Evolutionary conservation across 1,140 invertebrate species (phyloP).

Genomic region (Lepidurus arcticus): DNA sequence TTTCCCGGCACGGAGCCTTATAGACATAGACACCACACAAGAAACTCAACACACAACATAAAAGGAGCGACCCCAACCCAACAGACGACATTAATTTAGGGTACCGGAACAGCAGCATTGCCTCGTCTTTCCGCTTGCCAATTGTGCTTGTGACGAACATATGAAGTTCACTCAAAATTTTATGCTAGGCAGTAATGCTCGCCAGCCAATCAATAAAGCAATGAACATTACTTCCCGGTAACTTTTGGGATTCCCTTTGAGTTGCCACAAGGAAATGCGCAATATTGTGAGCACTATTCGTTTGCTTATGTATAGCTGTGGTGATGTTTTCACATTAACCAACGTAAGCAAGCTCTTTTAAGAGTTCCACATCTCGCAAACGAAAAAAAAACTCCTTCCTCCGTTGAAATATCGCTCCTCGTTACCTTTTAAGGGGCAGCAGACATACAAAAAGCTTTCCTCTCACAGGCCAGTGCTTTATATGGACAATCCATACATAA

Average conservation of each 20-base stretch:
- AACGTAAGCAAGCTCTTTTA: not conserved
- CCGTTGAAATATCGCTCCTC: not conserved
- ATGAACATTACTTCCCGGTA: slow-evolving; percentile 7
- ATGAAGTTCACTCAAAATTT: not conserved
- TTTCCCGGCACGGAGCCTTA: not conserved
- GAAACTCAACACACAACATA: not conserved
- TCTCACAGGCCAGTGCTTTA: too few relatives aligned
- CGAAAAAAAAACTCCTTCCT: not conserved
- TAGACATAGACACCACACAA: not conserved
- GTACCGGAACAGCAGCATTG: not conserved
- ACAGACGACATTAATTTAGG: not conserved
- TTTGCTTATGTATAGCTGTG: not conserved
- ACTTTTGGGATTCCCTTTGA: not conserved
- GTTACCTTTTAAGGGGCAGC: not conserved
- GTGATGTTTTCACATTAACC: not conserved
- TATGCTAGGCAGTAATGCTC: not conserved
- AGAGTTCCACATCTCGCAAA: not conserved
- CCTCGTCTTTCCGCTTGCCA: slow-evolving; percentile 1
- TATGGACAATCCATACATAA: too few relatives aligned
- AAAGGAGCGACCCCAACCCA: not conserved
- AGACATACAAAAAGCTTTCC: too few relatives aligned
- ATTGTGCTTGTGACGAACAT: slow-evolving; percentile 2
- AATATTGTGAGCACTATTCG: not conserved
- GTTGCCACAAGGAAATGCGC: not conserved
- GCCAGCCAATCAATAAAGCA: slow-evolving; percentile 1